A percentile compares a stretch with the other conserved stretches of the same genome.
These are phyloP conservation scores for Mythimna loreyi DNA, from an alignment of 2,888 invertebrate genomes.

Conservation along the genomic window DNA sequence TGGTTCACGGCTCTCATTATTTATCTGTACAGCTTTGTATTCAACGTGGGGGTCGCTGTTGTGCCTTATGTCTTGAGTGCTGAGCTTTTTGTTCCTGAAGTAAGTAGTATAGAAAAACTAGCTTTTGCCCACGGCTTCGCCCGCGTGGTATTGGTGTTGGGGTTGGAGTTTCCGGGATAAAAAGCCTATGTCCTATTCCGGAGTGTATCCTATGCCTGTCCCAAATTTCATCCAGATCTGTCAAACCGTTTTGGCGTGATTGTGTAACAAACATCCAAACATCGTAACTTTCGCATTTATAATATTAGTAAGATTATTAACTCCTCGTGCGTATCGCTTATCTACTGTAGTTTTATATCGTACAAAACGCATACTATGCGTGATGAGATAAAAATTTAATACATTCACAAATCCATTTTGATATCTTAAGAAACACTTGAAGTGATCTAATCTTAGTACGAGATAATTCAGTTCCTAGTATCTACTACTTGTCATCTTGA, in stretches of 20 bases:
- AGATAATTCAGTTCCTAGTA: constrained; percentile 10
- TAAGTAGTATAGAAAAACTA: constrained; percentile 58
- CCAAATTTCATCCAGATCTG: no score
- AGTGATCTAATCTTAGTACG: constrained; percentile 1
- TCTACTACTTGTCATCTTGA: constrained; percentile 5
- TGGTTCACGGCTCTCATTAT: constrained; percentile 80
- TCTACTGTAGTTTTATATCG: neutral
- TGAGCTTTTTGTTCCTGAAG: constrained; percentile 87
- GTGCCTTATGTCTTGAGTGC: constrained; percentile 85
- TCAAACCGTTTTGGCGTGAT: no score
- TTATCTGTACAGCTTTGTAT: constrained; percentile 80
- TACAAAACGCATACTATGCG: neutral
- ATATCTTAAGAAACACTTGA: constrained; percentile 8
- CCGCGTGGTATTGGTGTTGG: no score
- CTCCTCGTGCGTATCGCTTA: no score
- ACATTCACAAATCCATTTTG: neutral
- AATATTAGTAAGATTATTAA: no score
- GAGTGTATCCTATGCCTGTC: no score
- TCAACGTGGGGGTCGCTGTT: constrained; percentile 84
- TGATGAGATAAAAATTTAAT: no score
- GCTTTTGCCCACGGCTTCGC: no score
- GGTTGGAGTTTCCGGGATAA: no score
- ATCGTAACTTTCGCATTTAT: no score
- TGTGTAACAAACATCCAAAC: no score
- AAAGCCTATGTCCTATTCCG: no score